Evolutionary conservation across 2,797 vertebrate genomes (phyloP), one percentile per base, ranked within the genome.

Genomic region (Chromis chromis): DNA sequence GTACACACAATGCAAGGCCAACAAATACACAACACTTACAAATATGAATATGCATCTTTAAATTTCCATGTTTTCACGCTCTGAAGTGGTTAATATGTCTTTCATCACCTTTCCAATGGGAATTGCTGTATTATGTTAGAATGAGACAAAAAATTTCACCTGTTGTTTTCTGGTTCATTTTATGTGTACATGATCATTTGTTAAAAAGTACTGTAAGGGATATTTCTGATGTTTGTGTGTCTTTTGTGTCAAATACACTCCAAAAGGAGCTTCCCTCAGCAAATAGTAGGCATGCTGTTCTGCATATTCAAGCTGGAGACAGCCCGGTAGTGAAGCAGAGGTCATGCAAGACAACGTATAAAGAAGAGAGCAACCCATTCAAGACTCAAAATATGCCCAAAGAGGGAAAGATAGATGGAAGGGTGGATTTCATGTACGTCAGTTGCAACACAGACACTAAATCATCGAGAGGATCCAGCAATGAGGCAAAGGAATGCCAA

Each of bases 231-330:
- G 70, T 76, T 70, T 79, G 76, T 69, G 75, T 84, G 76, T 73
- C 66, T 63, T 74, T 59, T 59, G 21, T 53, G 21, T 50, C n/a
- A 40, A 14, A 6, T 42, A 19, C 53, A 63, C 28, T 14, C 17
- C 7, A 49, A 75, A n/a, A 36, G 49, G 59, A 78, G 48, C 17
- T 56, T 68, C 58, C 44, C 49, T 65, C 21, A 48, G 65, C 40
- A 52, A 65, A 77, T 40, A 44, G 36, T 36, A 61, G 36, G 52
- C 81, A 82, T 81, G 80, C 83, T 74, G 72, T 64, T 78, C 69
- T 88, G 85, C 83, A 91, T 83, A 88, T 89, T 85, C 79, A 90
- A 71, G 70, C 77, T 44, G 44, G 55, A 74, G 42, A 74, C 78
- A 70, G 76, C 70, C 70, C 63, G 54, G 52, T 56, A 75, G 69